Evolutionary conservation across 1,140 invertebrate species (phyloP), one percentile per base, ranked within the genome.

Genomic region (Thaumatotibia leucotreta): DNA sequence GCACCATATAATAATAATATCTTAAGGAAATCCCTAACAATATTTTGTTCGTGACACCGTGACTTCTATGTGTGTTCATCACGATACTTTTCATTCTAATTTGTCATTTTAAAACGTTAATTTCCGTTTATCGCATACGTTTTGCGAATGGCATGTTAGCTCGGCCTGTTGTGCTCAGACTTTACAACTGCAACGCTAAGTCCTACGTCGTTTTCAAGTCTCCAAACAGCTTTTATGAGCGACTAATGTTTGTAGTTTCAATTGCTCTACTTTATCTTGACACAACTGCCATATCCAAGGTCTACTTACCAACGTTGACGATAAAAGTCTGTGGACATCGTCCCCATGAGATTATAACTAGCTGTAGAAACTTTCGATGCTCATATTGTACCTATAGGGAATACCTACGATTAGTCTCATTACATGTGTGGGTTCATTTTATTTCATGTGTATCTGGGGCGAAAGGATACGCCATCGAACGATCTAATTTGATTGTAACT

Each of bases 361-460:
- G 11, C 35, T 39, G 14, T 17, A 17, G 2, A 35, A 35, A 11
- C 14, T 39, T 39, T n/a, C 35, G 11, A 17, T 1, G 6, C 50
- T 8, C 50, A 54, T 27, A 24, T 54, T n/a, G 10, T 23, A 27
- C 24, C 52, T n/a, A 29, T 14, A 27, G 52, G 52, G 24, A 58
- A 58, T 58, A n/a, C n/a, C n/a, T n/a, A 58, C 52, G 23, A 27
- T 14, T 24, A 27, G n/a, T 17, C n/a, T 58, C n/a, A 29, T 27
- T 58, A 45, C 39, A 58, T 14, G 24, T n/a, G 52, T 58, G 27
- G n/a, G 52, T 58, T 52, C 29, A 58, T 54, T n/a, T 54, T 27
- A 54, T 58, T 58, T 50, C 17, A 49, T 49, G 11, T 49, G 4
- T 58, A 58, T 58, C 24, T 24, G 11, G 52, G 14, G 14, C 39